These are phyloP conservation scores for Melanotaenia boesemani DNA, from an alignment of 2,797 vertebrate genomes.

Conservation along the genomic window DNA sequence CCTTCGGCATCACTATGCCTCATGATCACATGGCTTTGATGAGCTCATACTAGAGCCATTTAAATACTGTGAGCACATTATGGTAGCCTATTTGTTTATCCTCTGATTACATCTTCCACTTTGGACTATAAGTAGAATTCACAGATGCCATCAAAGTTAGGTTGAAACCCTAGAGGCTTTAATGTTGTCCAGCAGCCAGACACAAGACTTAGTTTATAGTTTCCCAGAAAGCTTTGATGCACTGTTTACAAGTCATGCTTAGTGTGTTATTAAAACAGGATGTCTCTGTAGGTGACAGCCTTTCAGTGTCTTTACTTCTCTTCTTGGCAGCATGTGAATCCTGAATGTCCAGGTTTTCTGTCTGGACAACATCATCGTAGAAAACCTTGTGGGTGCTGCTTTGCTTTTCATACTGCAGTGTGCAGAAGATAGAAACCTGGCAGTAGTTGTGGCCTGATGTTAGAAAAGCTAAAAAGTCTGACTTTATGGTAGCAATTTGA, in stretches of 20 bases:
- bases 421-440: too few species aligned
- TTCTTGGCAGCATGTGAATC: conserved; percentile 29
- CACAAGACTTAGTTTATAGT: conserved; percentile 19
- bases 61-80: conserved; percentile 3
- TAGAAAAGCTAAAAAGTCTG: too few species aligned
- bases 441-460: too few species aligned
- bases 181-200: conserved; percentile 16
- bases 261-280: conserved; percentile 65
- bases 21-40: conserved; percentile 24
- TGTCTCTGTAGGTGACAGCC: conserved; percentile 31
- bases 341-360: conserved; percentile 38
- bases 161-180: background rate
- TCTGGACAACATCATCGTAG: background rate
- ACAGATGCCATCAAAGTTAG: background rate
- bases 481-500: too few species aligned
- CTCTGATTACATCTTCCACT: conserved; percentile 10
- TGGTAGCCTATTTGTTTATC: conserved; percentile 26
- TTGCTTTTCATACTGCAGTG: background rate
- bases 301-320: background rate
- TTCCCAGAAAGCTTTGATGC: conserved; percentile 48
- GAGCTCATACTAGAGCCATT: conserved; percentile 12
- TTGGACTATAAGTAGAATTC: background rate
- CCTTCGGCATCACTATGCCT: conserved; percentile 8
- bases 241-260: conserved; percentile 37
- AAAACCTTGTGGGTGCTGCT: conserved; percentile 1